Percentiles rank a stretch among this genome's conserved stretches.
phyloP scores from a whole-genome alignment of 35 echinoderm and acorn worm species.

The Acanthaster planci region DNA sequence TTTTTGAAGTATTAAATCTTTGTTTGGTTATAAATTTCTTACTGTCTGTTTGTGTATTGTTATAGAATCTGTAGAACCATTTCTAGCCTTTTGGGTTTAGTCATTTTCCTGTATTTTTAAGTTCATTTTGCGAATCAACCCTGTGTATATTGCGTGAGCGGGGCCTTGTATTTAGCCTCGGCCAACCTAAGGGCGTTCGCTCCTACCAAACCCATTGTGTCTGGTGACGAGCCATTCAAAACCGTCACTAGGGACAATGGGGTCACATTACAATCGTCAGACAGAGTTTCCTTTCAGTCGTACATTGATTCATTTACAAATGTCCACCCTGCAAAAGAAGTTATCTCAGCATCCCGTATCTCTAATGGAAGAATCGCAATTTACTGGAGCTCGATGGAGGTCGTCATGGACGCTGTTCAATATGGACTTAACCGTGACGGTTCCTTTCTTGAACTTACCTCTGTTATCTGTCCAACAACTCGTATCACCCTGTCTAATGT shows the following conservation, averaged over 20 bases:
- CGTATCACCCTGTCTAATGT: not conserved
- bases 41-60: no score
- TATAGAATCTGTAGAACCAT: no score
- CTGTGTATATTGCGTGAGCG: no score
- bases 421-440: not conserved
- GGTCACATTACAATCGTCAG: not conserved
- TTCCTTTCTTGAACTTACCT: not conserved
- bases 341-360: not conserved
- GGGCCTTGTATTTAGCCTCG: not conserved
- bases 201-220: no score
- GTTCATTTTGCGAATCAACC: no score
- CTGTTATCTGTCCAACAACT: not conserved
- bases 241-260: not conserved
- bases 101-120: no score
- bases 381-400: not conserved
- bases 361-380: not conserved
- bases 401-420: not conserved
- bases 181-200: no score
- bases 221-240: no score
- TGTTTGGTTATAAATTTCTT: no score
- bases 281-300: not conserved
- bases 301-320: not conserved
- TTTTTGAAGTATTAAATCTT: no score
- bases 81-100: no score
- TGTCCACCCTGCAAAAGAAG: not conserved